A percentile compares a stretch with the other conserved stretches of the same genome.
Evolutionary conservation across 2,888 invertebrate genomes (phyloP).

Genomic region (Cerastoderma edule): DNA sequence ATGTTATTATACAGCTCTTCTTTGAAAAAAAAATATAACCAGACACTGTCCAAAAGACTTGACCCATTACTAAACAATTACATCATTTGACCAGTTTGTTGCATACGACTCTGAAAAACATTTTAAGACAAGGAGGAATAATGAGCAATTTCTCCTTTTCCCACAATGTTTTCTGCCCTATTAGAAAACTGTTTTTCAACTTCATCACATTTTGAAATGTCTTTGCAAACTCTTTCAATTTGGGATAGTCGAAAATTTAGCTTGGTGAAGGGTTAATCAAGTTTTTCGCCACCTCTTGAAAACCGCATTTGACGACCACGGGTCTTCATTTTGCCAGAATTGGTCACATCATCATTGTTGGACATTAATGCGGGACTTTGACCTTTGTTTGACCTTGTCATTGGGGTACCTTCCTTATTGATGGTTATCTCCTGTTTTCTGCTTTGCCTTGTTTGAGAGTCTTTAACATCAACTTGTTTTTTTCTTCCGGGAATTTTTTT

Average conservation of each 20-base stretch:
- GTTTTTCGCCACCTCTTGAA: conserved; percentile 14
- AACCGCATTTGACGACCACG: conserved; percentile 6
- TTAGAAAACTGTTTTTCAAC: neutral
- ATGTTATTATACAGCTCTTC: too few relatives aligned
- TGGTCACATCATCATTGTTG: too few relatives aligned
- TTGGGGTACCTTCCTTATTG: neutral
- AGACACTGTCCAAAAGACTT: too few relatives aligned
- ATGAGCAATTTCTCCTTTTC: conserved; percentile 11
- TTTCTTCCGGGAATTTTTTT: neutral
- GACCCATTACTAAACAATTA: too few relatives aligned
- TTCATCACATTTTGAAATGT: neutral
- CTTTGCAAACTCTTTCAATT: too few relatives aligned
- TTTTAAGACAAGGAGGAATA: too few relatives aligned
- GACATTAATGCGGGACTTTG: neutral
- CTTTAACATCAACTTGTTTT: too few relatives aligned
- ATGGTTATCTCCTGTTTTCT: neutral
- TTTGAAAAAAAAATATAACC: too few relatives aligned
- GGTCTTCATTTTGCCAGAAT: neutral
- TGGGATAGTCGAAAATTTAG: too few relatives aligned
- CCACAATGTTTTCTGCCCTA: neutral
- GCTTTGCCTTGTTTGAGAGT: neutral
- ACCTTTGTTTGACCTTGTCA: neutral
- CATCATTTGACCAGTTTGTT: too few relatives aligned
- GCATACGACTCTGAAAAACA: too few relatives aligned
- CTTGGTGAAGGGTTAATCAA: neutral